Percentiles rank a stretch among this genome's conserved stretches.
Evolutionary conservation across 1,140 invertebrate species (phyloP).

Genomic region (Papilio dardanus): DNA sequence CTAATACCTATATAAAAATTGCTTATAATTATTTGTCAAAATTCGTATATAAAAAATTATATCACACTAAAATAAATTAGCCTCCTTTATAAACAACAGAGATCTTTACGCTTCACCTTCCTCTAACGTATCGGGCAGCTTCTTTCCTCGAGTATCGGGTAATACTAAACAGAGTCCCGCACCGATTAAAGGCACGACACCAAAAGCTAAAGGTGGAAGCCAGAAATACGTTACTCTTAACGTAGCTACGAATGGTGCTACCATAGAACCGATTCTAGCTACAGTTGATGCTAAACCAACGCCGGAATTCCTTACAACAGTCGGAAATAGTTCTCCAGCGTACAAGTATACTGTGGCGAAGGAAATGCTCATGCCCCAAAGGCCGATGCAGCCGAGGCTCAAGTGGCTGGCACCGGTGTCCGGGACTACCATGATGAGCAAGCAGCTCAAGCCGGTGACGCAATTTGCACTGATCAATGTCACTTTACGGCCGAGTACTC

Average conservation of each 20-base stretch:
- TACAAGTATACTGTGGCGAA: constrained; percentile 84
- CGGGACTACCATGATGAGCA: constrained; percentile 84
- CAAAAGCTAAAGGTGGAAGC: constrained; percentile 88
- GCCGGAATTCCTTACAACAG: constrained; percentile 83
- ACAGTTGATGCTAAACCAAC: constrained; percentile 83
- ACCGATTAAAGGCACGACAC: constrained; percentile 84
- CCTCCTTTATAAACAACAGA: constrained; percentile 16
- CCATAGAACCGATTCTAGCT: constrained; percentile 83
- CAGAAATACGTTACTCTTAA: constrained; percentile 66
- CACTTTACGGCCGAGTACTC: constrained; percentile 85
- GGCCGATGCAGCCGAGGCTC: constrained; percentile 84
- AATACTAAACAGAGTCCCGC: constrained; percentile 85
- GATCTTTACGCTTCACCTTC: constrained; percentile 69
- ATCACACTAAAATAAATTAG: constrained; percentile 30
- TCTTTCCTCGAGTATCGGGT: constrained; percentile 83
- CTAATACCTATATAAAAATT: not conserved
- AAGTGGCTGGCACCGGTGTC: constrained; percentile 67
- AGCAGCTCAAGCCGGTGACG: constrained; percentile 84
- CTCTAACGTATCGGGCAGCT: constrained; percentile 75
- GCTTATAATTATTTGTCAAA: constrained; percentile 1
- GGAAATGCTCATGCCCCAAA: constrained; percentile 83
- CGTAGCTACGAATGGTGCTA: constrained; percentile 82
- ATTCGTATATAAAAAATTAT: constrained; percentile 33
- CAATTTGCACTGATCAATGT: constrained; percentile 85
- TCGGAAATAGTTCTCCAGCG: constrained; percentile 84